These are phyloP conservation scores for Temnopleurus reevesii DNA, from an alignment of 53 echinoderm and acorn worm genomes.

Conservation along the genomic window DNA sequence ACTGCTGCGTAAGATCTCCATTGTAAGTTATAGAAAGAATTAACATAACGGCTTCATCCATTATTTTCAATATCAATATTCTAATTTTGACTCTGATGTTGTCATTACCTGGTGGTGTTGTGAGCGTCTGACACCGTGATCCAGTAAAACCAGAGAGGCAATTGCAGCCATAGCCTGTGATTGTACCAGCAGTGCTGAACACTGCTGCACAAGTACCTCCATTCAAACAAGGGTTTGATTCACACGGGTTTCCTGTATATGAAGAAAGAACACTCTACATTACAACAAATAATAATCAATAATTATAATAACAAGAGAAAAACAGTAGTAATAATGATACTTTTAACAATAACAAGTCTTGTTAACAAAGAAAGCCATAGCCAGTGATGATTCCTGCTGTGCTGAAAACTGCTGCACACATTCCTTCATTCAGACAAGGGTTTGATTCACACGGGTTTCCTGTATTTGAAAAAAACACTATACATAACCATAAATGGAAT, in stretches of 20 bases:
- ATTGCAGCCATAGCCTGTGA: conserved; percentile 46
- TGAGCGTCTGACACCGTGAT: conserved; percentile 35
- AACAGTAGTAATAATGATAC: too few relatives aligned
- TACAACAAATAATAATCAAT: too few relatives aligned
- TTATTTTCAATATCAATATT: too few relatives aligned
- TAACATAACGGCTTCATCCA: too few relatives aligned
- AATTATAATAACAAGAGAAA: too few relatives aligned
- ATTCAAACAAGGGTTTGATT: conserved; percentile 48
- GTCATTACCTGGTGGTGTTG: conserved; percentile 5
- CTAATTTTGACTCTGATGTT: too few relatives aligned
- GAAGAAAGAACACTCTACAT: not conserved
- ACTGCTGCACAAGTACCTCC: conserved; percentile 1
- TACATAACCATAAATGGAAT: too few relatives aligned
- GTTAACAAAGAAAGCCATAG: too few relatives aligned
- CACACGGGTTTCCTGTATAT: conserved; percentile 48
- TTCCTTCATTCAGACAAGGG: conserved; percentile 50
- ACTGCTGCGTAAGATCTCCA: too few relatives aligned
- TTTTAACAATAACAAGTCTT: too few relatives aligned
- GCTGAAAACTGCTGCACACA: not conserved
- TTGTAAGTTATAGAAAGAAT: too few relatives aligned
- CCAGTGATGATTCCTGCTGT: conserved; percentile 12
- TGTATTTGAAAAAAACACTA: conserved; percentile 6
- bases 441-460: conserved; percentile 47
- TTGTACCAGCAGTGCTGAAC: not conserved
- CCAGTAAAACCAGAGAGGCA: conserved; percentile 71